Conservation (phyloP, 2,797 vertebrate species). For the Dicrostonyx torquatus region DNA sequence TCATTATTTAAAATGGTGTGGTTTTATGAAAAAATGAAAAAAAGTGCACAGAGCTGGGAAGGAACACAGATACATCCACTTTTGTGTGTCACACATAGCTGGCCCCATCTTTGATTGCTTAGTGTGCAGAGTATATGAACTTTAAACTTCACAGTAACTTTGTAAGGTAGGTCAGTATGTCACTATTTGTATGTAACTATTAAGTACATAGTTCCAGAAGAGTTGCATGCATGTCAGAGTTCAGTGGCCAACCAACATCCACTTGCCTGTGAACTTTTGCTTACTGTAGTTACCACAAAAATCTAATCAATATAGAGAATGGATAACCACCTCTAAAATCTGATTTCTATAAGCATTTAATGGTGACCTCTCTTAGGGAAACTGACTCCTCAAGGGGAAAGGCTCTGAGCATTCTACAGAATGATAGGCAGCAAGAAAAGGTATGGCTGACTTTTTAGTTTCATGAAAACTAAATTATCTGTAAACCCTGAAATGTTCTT, state of each 20-base stretch:
- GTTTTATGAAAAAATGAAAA: background rate
- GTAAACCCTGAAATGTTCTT: background rate
- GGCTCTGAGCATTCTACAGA: background rate
- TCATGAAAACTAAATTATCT: background rate
- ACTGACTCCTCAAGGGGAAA: background rate
- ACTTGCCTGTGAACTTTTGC: background rate
- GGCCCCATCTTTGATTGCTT: background rate
- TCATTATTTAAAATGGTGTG: slow-evolving; percentile 5
- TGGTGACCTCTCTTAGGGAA: background rate
- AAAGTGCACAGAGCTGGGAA: background rate
- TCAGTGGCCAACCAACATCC: background rate
- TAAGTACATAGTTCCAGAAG: background rate
- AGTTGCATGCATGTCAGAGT: background rate
- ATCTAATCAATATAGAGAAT: background rate
- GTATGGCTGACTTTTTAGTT: background rate
- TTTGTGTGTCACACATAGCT: background rate
- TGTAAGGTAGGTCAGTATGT: background rate
- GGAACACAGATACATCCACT: background rate
- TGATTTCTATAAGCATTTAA: background rate
- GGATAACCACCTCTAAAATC: background rate
- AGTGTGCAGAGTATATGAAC: slow-evolving; percentile 4
- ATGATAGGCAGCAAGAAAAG: background rate
- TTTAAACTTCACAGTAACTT: background rate
- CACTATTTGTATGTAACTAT: background rate
- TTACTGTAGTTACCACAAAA: background rate